Evolutionary conservation across 2,888 invertebrate species (phyloP), one percentile per base, ranked within the genome.

Genomic region (Dynastes maya): DNA sequence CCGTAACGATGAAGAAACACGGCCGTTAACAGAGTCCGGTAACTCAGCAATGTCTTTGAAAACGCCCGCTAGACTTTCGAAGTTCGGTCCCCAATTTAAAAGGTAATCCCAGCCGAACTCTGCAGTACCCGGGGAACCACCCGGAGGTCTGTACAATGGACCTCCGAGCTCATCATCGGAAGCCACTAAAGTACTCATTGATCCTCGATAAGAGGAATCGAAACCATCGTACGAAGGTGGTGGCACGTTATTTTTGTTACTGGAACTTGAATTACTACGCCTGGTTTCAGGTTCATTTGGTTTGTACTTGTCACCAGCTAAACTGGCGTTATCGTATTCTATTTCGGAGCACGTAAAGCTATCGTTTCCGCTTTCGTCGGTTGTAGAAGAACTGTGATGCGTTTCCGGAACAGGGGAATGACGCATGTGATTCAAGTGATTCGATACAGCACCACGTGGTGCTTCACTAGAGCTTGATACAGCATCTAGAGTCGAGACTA

Each of bases 271-370:
- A 78, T 87, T 86, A 80, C 86, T 86, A 49, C 87, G 81, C 65
- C 86, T 80, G 22, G 86, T 82, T 77, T 88, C 88, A 3, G 87
- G 83, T 80, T 88, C 88, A 79, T 84, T 87, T 22, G 86, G 84
- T 83, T 89, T 89, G 80, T 93, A 91, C 86, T 96, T 95, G 85
- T 95, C 95, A 16, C 95, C 95, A 76, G 93, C 94, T 81, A 96
- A 90, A 85, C 95, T 95, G 85, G 96, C 95, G 86, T 97, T 97
- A 86, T 98, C 98, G 87, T 97, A 98, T 88, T 98, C 98, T 86
- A 98, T 98, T 90, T 98, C 98, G 0, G 98, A 98, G 90, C 98
- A 98, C 11, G 98, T 98, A 90, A 98, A 98, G 84, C 98, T 98
- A 87, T 98, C 98, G 89, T 98, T 97, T 4, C 95, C 95, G 89